These are phyloP conservation scores for Heliothis peltigera DNA, from an alignment of 2,888 invertebrate species.

Conservation along the genomic window DNA sequence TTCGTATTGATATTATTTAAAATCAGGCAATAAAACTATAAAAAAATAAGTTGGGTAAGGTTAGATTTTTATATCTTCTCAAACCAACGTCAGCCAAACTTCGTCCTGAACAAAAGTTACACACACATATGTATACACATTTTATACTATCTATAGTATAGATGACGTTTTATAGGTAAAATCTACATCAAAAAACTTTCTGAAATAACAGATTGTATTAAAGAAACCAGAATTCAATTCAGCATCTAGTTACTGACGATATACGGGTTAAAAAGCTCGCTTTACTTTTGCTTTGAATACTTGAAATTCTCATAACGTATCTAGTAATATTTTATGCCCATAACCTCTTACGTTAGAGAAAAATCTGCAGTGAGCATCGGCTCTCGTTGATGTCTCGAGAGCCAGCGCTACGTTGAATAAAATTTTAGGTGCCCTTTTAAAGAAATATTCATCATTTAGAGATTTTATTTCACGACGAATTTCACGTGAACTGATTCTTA, in stretches of 20 bases:
- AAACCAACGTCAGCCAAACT: too few relatives aligned
- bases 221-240: conserved; percentile 16
- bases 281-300: conserved; percentile 21
- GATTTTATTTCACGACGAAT: conserved; percentile 47
- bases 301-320: conserved; percentile 55
- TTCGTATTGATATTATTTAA: too few relatives aligned
- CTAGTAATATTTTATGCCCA: conserved; percentile 61
- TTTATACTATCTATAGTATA: too few relatives aligned
- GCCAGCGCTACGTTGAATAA: conserved; percentile 76
- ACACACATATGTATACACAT: too few relatives aligned
- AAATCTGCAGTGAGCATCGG: conserved; percentile 86
- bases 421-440: conserved; percentile 73
- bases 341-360: conserved; percentile 73
- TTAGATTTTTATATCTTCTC: too few relatives aligned
- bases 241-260: conserved; percentile 1
- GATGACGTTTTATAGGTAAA: not conserved
- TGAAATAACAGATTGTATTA: conserved; percentile 1
- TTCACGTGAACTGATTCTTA: conserved; percentile 25
- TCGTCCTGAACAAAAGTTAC: too few relatives aligned
- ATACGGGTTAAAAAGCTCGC: conserved; percentile 6
- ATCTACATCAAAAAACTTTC: not conserved
- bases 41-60: too few relatives aligned
- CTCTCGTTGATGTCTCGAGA: conserved; percentile 81
- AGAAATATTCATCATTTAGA: conserved; percentile 65
- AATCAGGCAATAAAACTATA: too few relatives aligned